These are phyloP conservation scores for Amphipyra berbera DNA, from an alignment of 2,888 invertebrate species.

Conservation along the genomic window DNA sequence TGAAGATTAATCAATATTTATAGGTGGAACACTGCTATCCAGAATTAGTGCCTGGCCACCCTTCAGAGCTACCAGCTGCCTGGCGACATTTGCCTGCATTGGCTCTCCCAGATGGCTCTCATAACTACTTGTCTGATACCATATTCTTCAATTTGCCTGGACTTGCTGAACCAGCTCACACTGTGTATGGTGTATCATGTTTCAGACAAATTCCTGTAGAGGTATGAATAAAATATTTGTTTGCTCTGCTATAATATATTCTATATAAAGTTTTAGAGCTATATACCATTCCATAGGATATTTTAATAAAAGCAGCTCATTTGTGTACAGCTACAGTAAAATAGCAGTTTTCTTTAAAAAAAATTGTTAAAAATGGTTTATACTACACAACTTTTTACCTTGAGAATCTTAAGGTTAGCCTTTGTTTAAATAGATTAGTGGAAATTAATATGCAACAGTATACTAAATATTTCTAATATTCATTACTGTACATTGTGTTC, in stretches of 20 bases:
- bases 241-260: neutral
- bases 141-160: slow-evolving; percentile 99
- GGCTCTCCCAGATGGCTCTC: slow-evolving; percentile 99
- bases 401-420: neutral
- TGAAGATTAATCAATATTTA: slow-evolving; percentile 29
- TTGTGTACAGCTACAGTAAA: too few species aligned
- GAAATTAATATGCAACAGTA: too few species aligned
- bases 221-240: slow-evolving; percentile 81
- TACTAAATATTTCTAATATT: too few species aligned
- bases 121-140: slow-evolving; percentile 98
- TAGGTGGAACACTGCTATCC: slow-evolving; percentile 98
- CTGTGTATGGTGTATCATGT: slow-evolving; percentile 98
- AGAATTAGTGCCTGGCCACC: slow-evolving; percentile 93
- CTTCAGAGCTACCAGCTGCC: slow-evolving; percentile 95
- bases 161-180: slow-evolving; percentile 94
- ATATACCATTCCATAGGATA: neutral
- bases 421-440: neutral
- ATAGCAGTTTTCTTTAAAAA: too few species aligned
- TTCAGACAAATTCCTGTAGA: slow-evolving; percentile 99
- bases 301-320: neutral
- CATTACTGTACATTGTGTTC: too few species aligned
- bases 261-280: too few species aligned
- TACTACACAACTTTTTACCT: neutral
- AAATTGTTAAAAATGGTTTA: too few species aligned
- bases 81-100: slow-evolving; percentile 99